Evolutionary conservation across 2,797 vertebrate genomes (phyloP).

Genomic region (Fistularia tabacaria): DNA sequence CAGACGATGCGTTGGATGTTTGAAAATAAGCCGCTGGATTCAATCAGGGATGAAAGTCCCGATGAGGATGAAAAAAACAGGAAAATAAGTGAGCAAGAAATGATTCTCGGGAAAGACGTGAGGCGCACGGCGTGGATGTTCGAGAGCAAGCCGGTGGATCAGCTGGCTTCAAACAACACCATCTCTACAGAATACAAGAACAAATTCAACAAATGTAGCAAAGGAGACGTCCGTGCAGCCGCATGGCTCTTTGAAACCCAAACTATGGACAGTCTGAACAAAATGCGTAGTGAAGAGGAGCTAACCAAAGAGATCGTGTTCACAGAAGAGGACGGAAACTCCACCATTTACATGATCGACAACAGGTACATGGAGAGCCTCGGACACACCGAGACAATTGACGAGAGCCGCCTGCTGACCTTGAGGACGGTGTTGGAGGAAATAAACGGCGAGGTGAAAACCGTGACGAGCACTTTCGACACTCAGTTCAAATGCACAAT

Average conservation of each 20-base stretch:
- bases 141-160: constrained; percentile 82
- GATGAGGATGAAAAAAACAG: constrained; percentile 64
- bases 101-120: constrained; percentile 80
- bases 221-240: constrained; percentile 76
- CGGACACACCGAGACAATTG: constrained; percentile 80
- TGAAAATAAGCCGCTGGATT: constrained; percentile 84
- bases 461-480: constrained; percentile 83
- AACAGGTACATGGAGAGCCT: constrained; percentile 78
- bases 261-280: constrained; percentile 79
- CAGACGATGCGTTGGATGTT: constrained; percentile 85
- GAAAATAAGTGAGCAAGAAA: constrained; percentile 78
- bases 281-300: constrained; percentile 75
- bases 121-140: constrained; percentile 86
- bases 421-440: constrained; percentile 84
- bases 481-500: constrained; percentile 83
- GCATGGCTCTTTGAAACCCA: constrained; percentile 86
- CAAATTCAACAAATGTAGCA: constrained; percentile 78
- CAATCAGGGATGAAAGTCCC: constrained; percentile 75
- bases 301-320: constrained; percentile 66
- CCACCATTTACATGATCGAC: constrained; percentile 85
- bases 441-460: constrained; percentile 83
- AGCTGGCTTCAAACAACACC: constrained; percentile 47
- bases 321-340: constrained; percentile 78
- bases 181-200: constrained; percentile 62
- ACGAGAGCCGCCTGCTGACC: constrained; percentile 79